Conservation (phyloP, 2,113 vertebrate genomes). For the Crotophaga sulcirostris region DNA sequence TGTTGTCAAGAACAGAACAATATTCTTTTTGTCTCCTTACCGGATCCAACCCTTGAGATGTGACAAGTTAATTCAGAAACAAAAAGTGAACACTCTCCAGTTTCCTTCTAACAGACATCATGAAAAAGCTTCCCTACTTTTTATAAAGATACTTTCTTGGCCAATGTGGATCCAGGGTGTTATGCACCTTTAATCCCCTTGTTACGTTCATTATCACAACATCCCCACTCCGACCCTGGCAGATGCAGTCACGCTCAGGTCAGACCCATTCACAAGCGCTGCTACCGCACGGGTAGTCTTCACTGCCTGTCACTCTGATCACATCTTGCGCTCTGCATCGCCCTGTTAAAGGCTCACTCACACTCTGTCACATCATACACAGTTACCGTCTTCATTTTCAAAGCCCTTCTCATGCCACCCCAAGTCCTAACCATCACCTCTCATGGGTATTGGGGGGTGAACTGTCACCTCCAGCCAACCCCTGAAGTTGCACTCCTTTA, state of each 20-base stretch:
- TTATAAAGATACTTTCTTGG: not conserved
- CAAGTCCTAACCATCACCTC: not conserved
- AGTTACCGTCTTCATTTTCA: not conserved
- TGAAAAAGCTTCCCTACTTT: not conserved
- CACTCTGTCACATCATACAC: not conserved
- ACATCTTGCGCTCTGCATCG: rapidly evolving
- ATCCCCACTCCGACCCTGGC: not conserved
- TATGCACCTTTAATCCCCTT: not conserved
- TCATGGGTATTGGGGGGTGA: not conserved
- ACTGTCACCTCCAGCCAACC: not conserved
- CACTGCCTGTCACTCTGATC: not conserved
- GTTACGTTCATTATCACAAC: not conserved
- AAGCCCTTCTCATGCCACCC: not conserved
- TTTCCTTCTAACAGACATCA: not conserved
- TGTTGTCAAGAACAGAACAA: not conserved
- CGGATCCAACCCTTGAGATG: not conserved
- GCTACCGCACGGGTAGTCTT: rapidly evolving
- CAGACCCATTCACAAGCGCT: not conserved
- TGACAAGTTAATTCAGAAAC: not conserved
- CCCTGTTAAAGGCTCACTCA: not conserved
- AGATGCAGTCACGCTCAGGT: rapidly evolving
- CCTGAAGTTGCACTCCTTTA: not conserved
- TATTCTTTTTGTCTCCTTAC: not conserved
- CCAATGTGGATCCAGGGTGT: not conserved
- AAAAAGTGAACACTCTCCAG: not conserved